phyloP scores from a whole-genome alignment of 2,113 vertebrate species.

The Trachemys scripta region DNA sequence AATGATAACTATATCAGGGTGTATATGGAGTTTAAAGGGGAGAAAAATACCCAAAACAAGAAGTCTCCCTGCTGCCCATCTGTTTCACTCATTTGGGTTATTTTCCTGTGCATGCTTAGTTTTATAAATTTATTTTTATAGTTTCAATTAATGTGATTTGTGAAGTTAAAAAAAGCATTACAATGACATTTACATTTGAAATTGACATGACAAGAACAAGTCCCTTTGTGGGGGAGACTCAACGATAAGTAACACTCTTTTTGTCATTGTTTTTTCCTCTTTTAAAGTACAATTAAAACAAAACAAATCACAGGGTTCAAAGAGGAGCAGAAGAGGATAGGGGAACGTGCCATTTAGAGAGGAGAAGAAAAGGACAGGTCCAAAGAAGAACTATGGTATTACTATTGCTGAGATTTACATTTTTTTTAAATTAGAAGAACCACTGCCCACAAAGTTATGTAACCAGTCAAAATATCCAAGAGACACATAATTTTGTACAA shows the following conservation, averaged over 20 bases:
- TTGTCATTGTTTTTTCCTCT: neutral
- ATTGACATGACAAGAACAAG: neutral
- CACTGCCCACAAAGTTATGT: neutral
- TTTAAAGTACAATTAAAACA: conserved; percentile 26
- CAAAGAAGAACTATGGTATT: neutral
- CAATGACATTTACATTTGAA: neutral
- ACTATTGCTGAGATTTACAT: neutral
- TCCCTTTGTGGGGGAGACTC: neutral
- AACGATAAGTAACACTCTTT: neutral
- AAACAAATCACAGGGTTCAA: neutral
- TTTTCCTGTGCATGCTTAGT: neutral
- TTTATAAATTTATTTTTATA: neutral
- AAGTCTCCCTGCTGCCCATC: neutral
- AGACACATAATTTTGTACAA: neutral
- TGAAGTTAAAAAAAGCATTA: neutral
- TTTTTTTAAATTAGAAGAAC: neutral
- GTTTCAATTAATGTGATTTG: neutral
- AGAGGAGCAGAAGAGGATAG: neutral
- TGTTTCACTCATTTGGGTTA: neutral
- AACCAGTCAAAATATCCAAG: neutral
- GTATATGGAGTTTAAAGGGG: neutral
- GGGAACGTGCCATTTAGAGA: neutral
- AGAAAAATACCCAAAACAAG: neutral
- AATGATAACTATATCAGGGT: neutral
- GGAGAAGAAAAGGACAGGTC: neutral